phyloP scores from a whole-genome alignment of 2,888 invertebrate genomes.

The Apotomis turbidana region DNA sequence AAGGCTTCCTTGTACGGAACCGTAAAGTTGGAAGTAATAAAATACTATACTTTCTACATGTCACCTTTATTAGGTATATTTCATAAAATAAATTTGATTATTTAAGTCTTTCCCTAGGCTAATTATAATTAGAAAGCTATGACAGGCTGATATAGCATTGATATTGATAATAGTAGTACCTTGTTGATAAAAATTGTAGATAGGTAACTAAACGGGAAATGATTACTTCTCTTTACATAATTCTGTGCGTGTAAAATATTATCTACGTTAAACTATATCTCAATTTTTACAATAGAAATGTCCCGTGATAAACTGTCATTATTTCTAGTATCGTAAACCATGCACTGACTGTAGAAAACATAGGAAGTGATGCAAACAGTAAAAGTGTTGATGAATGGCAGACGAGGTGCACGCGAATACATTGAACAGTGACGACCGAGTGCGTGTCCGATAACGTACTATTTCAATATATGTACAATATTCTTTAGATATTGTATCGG shows the following conservation, averaged over 20 bases:
- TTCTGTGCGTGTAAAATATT: constrained; percentile 7
- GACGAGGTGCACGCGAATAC: constrained; percentile 5
- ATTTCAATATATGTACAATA: background rate
- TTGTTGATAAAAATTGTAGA: too few relatives aligned
- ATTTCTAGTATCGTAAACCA: constrained; percentile 2
- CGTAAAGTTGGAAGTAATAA: too few relatives aligned
- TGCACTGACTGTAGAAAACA: constrained; percentile 24
- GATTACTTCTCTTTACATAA: constrained; percentile 2
- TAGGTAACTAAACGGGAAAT: background rate
- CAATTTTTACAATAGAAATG: background rate
- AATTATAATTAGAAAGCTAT: too few relatives aligned
- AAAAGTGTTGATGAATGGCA: constrained; percentile 16
- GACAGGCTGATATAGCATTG: too few relatives aligned
- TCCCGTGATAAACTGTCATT: background rate
- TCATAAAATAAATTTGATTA: too few relatives aligned
- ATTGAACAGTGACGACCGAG: constrained; percentile 1
- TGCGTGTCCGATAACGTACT: background rate
- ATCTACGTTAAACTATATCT: constrained; percentile 8
- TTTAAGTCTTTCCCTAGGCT: too few relatives aligned
- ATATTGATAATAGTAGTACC: too few relatives aligned
- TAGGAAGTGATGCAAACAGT: constrained; percentile 24
- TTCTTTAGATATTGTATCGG: background rate
- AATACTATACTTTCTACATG: too few relatives aligned
- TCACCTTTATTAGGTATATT: too few relatives aligned
- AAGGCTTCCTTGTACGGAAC: too few relatives aligned